phyloP scores from a whole-genome alignment of 1,140 invertebrate species.

The Sinella curviseta region DNA sequence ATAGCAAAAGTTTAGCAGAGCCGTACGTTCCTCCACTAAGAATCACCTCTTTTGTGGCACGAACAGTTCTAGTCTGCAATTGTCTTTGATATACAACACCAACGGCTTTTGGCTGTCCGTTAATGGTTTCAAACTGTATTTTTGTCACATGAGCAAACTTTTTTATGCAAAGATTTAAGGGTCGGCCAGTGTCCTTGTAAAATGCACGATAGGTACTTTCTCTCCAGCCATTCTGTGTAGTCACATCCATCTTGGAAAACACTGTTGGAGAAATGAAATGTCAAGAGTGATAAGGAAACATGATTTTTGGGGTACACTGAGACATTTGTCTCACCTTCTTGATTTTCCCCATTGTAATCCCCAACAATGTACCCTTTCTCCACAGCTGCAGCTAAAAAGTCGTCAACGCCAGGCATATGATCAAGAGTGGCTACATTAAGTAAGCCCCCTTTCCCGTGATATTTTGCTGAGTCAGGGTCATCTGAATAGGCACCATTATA shows the following conservation, averaged over 20 bases:
- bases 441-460: background rate
- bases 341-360: slow-evolving; percentile 59
- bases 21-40: slow-evolving; percentile 64
- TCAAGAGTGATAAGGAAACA: no score
- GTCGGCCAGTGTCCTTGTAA: slow-evolving; percentile 13
- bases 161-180: background rate
- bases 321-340: no score
- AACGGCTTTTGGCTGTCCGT: background rate
- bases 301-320: no score
- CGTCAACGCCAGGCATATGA: slow-evolving; percentile 49
- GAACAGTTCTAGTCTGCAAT: slow-evolving; percentile 55
- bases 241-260: slow-evolving; percentile 4
- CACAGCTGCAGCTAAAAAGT: slow-evolving; percentile 51
- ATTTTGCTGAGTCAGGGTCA: background rate
- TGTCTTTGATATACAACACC: slow-evolving; percentile 68
- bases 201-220: slow-evolving; percentile 14
- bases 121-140: background rate
- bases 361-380: slow-evolving; percentile 59
- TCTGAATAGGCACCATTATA: background rate
- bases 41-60: slow-evolving; percentile 66
- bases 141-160: background rate
- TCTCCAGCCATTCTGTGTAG: slow-evolving; percentile 22
- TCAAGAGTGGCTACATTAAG: background rate
- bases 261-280: background rate
- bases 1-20: slow-evolving; percentile 58